Conservation (phyloP, 2,888 invertebrate genomes). For the Nasonovia ribisnigri region DNA sequence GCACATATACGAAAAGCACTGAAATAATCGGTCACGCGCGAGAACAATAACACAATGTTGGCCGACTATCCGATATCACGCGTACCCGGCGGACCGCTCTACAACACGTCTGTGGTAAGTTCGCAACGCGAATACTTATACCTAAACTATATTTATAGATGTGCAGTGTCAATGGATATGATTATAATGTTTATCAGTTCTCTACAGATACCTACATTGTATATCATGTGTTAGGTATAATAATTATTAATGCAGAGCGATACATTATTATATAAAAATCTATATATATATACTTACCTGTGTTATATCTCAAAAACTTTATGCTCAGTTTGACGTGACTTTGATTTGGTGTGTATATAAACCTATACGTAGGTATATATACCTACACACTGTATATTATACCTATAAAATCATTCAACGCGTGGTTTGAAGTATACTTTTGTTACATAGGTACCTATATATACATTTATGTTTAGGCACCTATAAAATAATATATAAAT, state of each 20-base stretch:
- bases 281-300: not conserved
- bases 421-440: not conserved
- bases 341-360: not conserved
- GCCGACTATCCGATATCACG: slow-evolving; percentile 62
- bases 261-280: not conserved
- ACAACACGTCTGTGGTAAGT: slow-evolving; percentile 63
- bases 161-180: not conserved
- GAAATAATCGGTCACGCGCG: not conserved
- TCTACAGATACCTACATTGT: not conserved
- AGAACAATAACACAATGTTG: slow-evolving; percentile 40
- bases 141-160: not conserved
- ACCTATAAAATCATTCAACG: not conserved
- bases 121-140: not conserved
- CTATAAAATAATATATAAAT: not conserved
- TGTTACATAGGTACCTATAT: too few relatives aligned
- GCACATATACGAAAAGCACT: not conserved
- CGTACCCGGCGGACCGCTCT: slow-evolving; percentile 53
- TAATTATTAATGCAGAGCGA: not conserved
- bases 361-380: too few relatives aligned
- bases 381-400: too few relatives aligned
- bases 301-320: not conserved
- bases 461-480: not conserved
- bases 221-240: not conserved
- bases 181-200: not conserved
- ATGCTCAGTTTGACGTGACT: not conserved